These are phyloP conservation scores for Crotalus adamanteus DNA, from an alignment of 2,797 vertebrate species.

Conservation along the genomic window DNA sequence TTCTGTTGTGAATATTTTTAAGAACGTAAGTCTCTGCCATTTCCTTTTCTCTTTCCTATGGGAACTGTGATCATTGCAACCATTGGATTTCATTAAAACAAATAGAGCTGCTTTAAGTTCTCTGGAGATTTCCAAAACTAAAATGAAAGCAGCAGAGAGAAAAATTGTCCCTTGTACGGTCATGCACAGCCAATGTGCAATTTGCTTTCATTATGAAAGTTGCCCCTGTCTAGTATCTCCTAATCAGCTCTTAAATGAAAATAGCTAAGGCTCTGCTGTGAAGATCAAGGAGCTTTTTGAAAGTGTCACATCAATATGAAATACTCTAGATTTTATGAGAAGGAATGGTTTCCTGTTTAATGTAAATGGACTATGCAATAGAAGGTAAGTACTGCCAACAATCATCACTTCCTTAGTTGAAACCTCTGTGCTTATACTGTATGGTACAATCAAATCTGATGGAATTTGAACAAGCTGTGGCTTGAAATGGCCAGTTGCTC, in stretches of 20 bases:
- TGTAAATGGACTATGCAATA: neutral
- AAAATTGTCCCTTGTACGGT: neutral
- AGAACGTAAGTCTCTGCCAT: neutral
- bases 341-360: neutral
- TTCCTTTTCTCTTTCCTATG: neutral
- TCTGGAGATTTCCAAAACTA: slow-evolving; percentile 20
- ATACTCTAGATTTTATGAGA: neutral
- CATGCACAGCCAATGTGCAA: neutral
- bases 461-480: neutral
- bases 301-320: slow-evolving; percentile 18
- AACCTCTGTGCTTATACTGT: neutral
- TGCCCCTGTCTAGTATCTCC: neutral
- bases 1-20: neutral
- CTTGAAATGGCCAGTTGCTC: neutral
- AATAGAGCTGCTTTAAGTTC: slow-evolving; percentile 3
- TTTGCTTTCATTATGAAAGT: neutral
- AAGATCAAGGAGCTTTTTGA: neutral
- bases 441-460: neutral
- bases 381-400: neutral
- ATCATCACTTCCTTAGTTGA: neutral
- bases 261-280: neutral
- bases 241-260: neutral
- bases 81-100: slow-evolving; percentile 26
- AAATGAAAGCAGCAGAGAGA: slow-evolving; percentile 12
- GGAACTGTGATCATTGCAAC: slow-evolving; percentile 2